A percentile compares a stretch with the other conserved stretches of the same genome.
Conservation (phyloP, 2,888 invertebrate species). For the Cephus pulcher region DNA sequence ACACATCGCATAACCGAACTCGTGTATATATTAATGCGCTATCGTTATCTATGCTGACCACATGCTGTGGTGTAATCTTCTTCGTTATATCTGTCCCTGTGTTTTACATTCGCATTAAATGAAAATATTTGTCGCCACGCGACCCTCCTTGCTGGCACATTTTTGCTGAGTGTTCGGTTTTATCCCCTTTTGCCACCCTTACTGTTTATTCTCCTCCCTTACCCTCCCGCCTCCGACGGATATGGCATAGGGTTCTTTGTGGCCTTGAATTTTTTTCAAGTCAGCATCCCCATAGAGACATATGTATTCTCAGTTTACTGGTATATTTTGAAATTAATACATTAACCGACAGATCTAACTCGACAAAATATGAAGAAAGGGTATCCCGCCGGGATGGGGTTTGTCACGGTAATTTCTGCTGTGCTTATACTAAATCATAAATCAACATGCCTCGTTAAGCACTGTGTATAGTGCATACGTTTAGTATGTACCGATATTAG, state of each 20-base stretch:
- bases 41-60: constrained; percentile 61
- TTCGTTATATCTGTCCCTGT: constrained; percentile 54
- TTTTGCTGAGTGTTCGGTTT: constrained; percentile 12
- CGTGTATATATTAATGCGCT: constrained; percentile 23
- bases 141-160: background rate
- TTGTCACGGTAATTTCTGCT: background rate
- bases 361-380: background rate
- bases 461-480: background rate
- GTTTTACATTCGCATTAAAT: constrained; percentile 58
- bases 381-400: background rate
- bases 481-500: background rate
- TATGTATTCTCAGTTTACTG: background rate
- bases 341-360: background rate
- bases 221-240: background rate
- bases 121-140: constrained; percentile 55
- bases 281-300: background rate
- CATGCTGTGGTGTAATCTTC: constrained; percentile 60
- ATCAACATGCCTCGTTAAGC: background rate
- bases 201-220: background rate
- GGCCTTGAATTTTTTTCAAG: background rate
- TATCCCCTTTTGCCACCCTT: background rate
- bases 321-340: background rate
- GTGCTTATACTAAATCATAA: background rate
- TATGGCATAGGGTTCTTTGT: background rate
- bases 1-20: constrained; percentile 19